These are phyloP conservation scores for Papilio polytes DNA, from an alignment of 1,140 invertebrate species.

Conservation along the genomic window DNA sequence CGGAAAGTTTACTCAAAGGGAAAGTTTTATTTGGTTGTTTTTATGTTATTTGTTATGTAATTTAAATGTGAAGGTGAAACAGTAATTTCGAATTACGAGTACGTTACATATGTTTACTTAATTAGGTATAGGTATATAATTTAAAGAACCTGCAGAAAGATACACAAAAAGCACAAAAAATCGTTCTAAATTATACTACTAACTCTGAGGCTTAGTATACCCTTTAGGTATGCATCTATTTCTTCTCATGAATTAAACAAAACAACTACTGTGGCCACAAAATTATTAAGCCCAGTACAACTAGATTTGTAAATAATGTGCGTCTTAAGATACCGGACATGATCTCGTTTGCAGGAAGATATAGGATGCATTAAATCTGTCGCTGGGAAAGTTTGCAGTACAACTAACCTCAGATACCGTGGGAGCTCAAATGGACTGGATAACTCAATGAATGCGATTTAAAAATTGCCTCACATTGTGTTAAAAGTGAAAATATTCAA, in stretches of 20 bases:
- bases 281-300: background rate
- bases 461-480: background rate
- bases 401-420: background rate
- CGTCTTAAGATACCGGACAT: background rate
- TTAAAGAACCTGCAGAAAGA: background rate
- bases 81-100: background rate
- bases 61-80: background rate
- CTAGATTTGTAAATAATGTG: background rate
- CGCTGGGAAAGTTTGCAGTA: slow-evolving; percentile 2
- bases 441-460: background rate
- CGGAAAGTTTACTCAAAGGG: background rate
- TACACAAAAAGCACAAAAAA: background rate
- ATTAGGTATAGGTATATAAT: background rate
- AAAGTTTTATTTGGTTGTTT: background rate
- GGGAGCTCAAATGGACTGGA: background rate
- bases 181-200: background rate
- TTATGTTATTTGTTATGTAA: slow-evolving; percentile 5
- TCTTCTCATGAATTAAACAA: background rate
- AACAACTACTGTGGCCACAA: background rate
- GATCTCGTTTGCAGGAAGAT: background rate
- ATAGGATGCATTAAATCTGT: background rate
- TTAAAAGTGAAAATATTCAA: background rate
- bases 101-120: background rate
- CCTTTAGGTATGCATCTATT: background rate
- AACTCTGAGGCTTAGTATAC: background rate